Conservation (phyloP, 2,113 vertebrate genomes). For the Chloroceryle aenea region DNA sequence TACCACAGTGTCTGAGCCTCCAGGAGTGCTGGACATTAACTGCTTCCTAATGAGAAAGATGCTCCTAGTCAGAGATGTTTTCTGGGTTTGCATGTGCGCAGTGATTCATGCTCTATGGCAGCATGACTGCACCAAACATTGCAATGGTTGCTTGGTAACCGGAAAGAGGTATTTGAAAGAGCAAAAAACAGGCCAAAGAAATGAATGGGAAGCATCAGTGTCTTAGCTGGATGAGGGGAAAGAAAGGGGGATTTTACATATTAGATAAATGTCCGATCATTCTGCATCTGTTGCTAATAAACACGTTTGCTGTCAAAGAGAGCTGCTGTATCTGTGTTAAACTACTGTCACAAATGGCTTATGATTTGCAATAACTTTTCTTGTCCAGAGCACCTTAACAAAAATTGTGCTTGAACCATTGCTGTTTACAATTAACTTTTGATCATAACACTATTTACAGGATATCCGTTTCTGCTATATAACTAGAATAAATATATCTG, state of each 20-base stretch:
- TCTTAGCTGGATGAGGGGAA: neutral
- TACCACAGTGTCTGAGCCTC: neutral
- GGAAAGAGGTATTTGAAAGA: constrained; percentile 12
- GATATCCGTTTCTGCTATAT: neutral
- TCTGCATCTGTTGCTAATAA: neutral
- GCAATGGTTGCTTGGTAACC: constrained; percentile 40
- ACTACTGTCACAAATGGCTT: neutral
- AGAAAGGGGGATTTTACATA: neutral
- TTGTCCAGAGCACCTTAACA: neutral
- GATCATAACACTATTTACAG: neutral
- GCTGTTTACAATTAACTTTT: neutral
- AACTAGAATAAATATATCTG: neutral
- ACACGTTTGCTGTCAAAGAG: neutral
- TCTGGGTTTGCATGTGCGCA: neutral
- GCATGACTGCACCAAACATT: neutral
- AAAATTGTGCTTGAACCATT: neutral
- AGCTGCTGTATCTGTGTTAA: neutral
- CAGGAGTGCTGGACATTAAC: neutral
- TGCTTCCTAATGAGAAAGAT: neutral
- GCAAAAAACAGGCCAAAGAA: neutral
- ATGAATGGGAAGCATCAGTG: neutral
- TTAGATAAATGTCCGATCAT: neutral
- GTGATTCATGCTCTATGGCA: neutral
- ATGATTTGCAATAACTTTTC: neutral
- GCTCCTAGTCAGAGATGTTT: neutral